Evolutionary conservation across 1,140 invertebrate genomes (phyloP).

Genomic region (Drosophila carrolli): DNA sequence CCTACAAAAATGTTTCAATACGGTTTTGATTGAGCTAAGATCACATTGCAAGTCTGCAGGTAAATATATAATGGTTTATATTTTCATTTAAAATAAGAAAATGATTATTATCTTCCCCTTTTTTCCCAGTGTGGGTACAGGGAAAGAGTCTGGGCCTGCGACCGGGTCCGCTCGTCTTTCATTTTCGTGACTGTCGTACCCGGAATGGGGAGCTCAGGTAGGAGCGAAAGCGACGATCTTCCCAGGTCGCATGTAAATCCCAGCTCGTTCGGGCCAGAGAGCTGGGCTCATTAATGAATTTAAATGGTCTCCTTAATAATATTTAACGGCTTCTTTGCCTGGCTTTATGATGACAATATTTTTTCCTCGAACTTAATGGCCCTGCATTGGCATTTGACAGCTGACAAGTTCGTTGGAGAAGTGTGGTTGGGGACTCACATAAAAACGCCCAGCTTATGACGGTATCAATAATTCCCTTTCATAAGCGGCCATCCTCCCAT

Average conservation of each 20-base stretch:
- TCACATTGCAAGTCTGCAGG: no score
- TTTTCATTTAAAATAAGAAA: background rate
- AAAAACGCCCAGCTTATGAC: slow-evolving; percentile 60
- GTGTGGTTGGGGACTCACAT: slow-evolving; percentile 7
- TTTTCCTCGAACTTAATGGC: slow-evolving; percentile 75
- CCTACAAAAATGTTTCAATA: no score
- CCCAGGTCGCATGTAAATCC: slow-evolving; percentile 68
- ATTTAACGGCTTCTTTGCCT: slow-evolving; percentile 84
- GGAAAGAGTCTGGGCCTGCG: slow-evolving; percentile 18
- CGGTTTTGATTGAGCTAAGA: no score
- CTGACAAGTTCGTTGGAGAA: slow-evolving; percentile 77
- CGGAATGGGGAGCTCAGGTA: slow-evolving; percentile 56
- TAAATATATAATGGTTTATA: no score
- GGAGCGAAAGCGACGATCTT: slow-evolving; percentile 31
- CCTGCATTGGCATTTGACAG: slow-evolving; percentile 77
- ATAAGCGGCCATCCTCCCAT: slow-evolving; percentile 21
- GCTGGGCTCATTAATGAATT: slow-evolving; percentile 83
- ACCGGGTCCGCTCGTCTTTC: slow-evolving; percentile 67
- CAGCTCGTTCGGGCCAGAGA: slow-evolving; percentile 40
- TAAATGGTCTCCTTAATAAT: slow-evolving; percentile 84
- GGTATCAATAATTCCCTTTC: slow-evolving; percentile 80
- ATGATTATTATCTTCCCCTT: background rate
- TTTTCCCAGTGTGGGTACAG: slow-evolving; percentile 4
- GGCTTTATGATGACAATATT: slow-evolving; percentile 84
- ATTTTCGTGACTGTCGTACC: slow-evolving; percentile 61